Conservation (phyloP, 2,797 vertebrate genomes). For the Intellagama lesueurii region DNA sequence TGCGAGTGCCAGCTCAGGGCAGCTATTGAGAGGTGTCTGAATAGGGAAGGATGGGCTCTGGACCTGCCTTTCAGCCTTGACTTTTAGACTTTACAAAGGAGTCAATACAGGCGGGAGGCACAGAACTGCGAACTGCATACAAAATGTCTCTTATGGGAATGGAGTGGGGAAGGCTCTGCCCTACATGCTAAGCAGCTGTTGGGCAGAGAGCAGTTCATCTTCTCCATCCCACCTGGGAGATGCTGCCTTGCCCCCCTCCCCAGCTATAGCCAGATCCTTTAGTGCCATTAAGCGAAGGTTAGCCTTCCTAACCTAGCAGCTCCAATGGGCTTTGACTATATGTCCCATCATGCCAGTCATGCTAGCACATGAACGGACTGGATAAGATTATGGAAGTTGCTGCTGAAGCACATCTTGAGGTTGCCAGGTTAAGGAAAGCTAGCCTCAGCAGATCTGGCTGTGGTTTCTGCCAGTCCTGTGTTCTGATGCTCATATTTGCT, state of each 20-base stretch:
- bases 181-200: slow-evolving; percentile 35
- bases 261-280: neutral
- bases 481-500: neutral
- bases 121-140: slow-evolving; percentile 27
- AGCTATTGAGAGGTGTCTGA: slow-evolving; percentile 47
- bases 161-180: neutral
- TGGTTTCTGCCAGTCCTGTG: neutral
- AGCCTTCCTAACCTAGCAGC: neutral
- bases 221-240: slow-evolving; percentile 1
- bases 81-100: slow-evolving; percentile 52
- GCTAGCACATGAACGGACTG: neutral
- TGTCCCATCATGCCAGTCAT: neutral
- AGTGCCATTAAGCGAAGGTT: no score
- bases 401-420: neutral
- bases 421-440: neutral
- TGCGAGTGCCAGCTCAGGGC: slow-evolving; percentile 42
- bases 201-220: neutral
- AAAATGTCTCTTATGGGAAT: slow-evolving; percentile 27
- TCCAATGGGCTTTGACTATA: neutral
- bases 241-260: neutral
- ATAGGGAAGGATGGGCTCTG: slow-evolving; percentile 42
- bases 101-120: slow-evolving; percentile 36
- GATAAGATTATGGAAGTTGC: neutral
- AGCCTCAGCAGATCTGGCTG: neutral
- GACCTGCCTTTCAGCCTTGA: slow-evolving; percentile 50